phyloP scores from a whole-genome alignment of 2,113 vertebrate genomes.

The Megaleporinus macrocephalus region DNA sequence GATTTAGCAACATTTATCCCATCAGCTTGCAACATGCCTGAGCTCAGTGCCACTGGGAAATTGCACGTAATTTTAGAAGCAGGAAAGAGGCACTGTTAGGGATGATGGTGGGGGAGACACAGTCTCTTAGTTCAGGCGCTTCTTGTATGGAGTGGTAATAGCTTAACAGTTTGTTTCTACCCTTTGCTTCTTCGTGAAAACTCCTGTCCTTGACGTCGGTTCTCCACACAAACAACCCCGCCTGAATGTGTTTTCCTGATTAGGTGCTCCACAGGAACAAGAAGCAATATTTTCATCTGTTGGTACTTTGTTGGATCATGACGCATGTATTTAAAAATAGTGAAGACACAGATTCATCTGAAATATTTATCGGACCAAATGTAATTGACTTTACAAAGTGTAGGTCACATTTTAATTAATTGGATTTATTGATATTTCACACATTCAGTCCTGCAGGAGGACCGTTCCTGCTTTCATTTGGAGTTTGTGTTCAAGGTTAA shows the following conservation, averaged over 20 bases:
- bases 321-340: background rate
- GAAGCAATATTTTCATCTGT: background rate
- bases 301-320: background rate
- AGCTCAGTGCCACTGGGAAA: constrained; percentile 2
- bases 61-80: constrained; percentile 29
- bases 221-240: background rate
- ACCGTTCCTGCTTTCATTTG: no score
- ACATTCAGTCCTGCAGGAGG: background rate
- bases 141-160: background rate
- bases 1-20: background rate
- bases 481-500: background rate
- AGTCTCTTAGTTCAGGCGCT: constrained; percentile 19
- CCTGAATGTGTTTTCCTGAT: background rate
- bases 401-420: background rate
- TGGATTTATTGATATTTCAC: background rate
- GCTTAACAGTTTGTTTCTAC: background rate
- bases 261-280: background rate
- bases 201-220: background rate
- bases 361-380: background rate
- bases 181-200: background rate
- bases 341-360: background rate
- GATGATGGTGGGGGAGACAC: background rate
- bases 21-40: background rate
- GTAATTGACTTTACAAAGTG: background rate
- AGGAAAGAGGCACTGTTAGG: constrained; percentile 18